Conservation (phyloP, 2,113 vertebrate species). For the Gnathonemus longibarbis region DNA sequence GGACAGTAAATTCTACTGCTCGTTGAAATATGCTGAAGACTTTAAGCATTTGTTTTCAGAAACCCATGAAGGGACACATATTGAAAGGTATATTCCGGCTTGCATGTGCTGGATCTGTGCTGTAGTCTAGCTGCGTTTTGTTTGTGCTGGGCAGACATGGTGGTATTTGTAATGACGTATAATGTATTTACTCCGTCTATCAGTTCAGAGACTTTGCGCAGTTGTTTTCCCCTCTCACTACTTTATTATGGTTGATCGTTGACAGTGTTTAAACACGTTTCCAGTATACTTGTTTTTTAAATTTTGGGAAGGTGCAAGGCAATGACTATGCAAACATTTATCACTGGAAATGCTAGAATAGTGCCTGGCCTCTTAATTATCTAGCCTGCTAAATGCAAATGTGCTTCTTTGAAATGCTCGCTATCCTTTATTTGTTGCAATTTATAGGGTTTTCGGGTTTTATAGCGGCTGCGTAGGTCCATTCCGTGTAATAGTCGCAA, state of each 20-base stretch:
- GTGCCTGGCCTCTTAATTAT: not conserved
- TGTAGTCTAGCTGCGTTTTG: not conserved
- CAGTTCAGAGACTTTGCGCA: not conserved
- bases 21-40: conserved; percentile 53
- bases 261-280: not conserved
- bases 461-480: not conserved
- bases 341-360: not conserved
- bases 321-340: not conserved
- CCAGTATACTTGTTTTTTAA: not conserved
- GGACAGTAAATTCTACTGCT: conserved; percentile 54
- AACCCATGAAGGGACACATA: conserved; percentile 33
- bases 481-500: not conserved
- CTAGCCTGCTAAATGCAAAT: not conserved
- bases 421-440: not conserved
- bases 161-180: conserved; percentile 8
- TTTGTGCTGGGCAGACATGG: not conserved
- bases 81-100: conserved; percentile 48
- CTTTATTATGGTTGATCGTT: not conserved
- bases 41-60: conserved; percentile 41
- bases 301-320: not conserved
- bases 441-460: not conserved
- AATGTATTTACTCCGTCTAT: not conserved
- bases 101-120: not conserved
- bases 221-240: not conserved
- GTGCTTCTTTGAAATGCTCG: not conserved